Evolutionary conservation across 2,797 vertebrate genomes (phyloP).

Genomic region (Lindbergichthys nudifrons): DNA sequence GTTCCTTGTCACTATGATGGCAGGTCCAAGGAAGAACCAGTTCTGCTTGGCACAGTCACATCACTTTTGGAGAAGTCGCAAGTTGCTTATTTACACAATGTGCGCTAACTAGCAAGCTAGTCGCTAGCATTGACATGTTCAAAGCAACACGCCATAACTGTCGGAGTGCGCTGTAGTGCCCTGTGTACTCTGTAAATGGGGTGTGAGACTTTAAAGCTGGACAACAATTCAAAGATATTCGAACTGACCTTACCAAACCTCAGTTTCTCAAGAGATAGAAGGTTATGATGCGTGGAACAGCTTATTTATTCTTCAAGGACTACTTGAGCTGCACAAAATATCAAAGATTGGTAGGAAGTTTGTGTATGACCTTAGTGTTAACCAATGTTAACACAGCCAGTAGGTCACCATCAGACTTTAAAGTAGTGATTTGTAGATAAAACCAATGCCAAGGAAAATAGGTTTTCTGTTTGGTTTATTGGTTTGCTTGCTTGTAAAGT

Average conservation of each 20-base stretch:
- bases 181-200: background rate
- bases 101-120: background rate
- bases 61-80: background rate
- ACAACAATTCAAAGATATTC: slow-evolving; percentile 9
- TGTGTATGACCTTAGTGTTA: slow-evolving; percentile 35
- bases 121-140: background rate
- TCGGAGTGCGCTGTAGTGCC: background rate
- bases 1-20: background rate
- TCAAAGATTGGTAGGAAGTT: slow-evolving; percentile 32
- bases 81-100: background rate
- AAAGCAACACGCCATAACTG: fast-evolving
- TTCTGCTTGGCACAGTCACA: background rate
- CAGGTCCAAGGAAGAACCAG: background rate
- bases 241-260: slow-evolving; percentile 19
- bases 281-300: slow-evolving; percentile 1
- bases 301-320: background rate
- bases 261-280: slow-evolving; percentile 4
- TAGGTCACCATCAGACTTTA: slow-evolving; percentile 10
- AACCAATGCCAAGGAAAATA: background rate
- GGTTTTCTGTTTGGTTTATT: too few relatives aligned
- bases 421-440: slow-evolving; percentile 19
- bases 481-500: too few relatives aligned
- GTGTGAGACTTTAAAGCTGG: background rate
- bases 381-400: slow-evolving; percentile 30
- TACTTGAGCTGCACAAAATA: slow-evolving; percentile 7